Evolutionary conservation across 2,888 invertebrate species (phyloP).

Genomic region (Sesia apiformis): DNA sequence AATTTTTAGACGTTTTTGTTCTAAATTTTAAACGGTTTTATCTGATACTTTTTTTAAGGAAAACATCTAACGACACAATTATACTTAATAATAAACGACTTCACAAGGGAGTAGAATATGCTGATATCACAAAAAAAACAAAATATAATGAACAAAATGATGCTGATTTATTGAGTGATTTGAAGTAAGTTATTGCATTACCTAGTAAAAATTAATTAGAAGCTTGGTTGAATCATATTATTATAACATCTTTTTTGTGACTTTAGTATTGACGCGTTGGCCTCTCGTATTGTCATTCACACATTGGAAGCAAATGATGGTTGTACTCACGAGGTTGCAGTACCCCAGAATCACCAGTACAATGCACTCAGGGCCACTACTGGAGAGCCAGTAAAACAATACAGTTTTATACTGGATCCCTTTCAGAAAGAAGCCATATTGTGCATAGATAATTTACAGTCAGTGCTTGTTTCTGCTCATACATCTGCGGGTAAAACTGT

Average conservation of each 20-base stretch:
- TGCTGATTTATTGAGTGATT: constrained; percentile 40
- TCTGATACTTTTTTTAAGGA: constrained; percentile 17
- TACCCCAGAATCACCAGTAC: constrained; percentile 91
- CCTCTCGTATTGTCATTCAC: constrained; percentile 89
- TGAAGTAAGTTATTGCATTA: constrained; percentile 39
- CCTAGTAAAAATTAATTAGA: neutral
- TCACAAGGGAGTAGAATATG: constrained; percentile 46
- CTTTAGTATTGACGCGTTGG: constrained; percentile 73
- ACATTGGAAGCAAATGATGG: constrained; percentile 92
- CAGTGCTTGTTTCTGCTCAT: constrained; percentile 98
- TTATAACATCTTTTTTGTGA: constrained; percentile 4
- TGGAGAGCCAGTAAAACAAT: constrained; percentile 90
- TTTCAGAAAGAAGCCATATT: constrained; percentile 98
- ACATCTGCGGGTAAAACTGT: constrained; percentile 99
- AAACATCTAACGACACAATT: constrained; percentile 14
- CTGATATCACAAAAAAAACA: constrained; percentile 43
- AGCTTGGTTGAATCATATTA: neutral
- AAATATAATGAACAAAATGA: constrained; percentile 37
- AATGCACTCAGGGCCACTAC: constrained; percentile 71
- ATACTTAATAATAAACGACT: constrained; percentile 38
- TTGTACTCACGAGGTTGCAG: constrained; percentile 97
- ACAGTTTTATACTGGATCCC: constrained; percentile 95
- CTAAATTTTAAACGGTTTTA: too few species aligned
- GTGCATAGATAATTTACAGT: constrained; percentile 98
- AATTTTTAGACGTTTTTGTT: neutral